Conservation (phyloP, 2,888 invertebrate species). For the Euclidia mi region DNA sequence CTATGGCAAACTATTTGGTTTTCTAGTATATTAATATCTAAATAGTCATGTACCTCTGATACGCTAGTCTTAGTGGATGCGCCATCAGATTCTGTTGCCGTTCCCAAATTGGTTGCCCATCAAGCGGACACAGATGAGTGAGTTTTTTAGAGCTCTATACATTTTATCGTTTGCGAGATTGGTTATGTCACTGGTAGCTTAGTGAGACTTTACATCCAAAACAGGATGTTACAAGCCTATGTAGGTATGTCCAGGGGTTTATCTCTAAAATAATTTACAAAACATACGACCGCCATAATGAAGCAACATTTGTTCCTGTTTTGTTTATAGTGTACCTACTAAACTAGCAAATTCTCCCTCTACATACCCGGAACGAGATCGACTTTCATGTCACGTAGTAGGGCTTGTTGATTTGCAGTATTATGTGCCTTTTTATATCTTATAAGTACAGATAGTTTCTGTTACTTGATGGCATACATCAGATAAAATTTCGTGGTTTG, state of each 20-base stretch:
- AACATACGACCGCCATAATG: constrained; percentile 29
- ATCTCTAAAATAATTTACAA: constrained; percentile 18
- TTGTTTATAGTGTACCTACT: constrained; percentile 36
- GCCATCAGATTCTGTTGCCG: too few species aligned
- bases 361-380: constrained; percentile 32
- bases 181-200: too few species aligned
- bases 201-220: too few species aligned
- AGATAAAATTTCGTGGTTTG: background rate
- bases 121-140: too few species aligned
- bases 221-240: too few species aligned
- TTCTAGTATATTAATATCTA: too few species aligned
- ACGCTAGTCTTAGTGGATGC: too few species aligned
- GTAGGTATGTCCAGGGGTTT: background rate
- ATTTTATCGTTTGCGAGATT: too few species aligned
- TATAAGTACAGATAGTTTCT: constrained; percentile 33
- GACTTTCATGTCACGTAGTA: constrained; percentile 47
- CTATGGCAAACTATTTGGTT: too few species aligned
- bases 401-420: constrained; percentile 53
- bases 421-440: constrained; percentile 37
- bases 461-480: constrained; percentile 12
- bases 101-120: too few species aligned
- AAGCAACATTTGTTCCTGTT: constrained; percentile 24
- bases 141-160: too few species aligned
- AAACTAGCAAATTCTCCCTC: constrained; percentile 39
- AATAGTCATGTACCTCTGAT: too few species aligned